phyloP scores from a whole-genome alignment of 2,113 vertebrate species.

The Platysternon megacephalum region DNA sequence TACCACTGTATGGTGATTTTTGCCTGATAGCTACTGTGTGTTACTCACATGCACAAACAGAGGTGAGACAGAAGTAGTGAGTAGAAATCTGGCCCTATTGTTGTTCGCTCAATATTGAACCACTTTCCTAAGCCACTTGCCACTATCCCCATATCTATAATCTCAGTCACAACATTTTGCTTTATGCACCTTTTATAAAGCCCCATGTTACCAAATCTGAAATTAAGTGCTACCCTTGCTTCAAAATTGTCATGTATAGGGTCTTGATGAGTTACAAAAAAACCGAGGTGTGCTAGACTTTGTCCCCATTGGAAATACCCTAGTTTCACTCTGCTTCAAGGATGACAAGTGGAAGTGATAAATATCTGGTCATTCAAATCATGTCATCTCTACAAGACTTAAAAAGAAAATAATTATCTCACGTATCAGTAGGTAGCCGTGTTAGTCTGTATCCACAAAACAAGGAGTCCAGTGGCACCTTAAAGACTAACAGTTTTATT shows the following conservation, averaged over 20 bases:
- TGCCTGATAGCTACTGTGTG: not conserved
- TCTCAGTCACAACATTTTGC: not conserved
- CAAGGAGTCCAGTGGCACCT: too few species aligned
- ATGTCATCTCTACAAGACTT: slow-evolving; percentile 53
- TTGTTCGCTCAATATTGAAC: not conserved
- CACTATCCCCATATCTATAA: not conserved
- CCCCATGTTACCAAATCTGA: not conserved
- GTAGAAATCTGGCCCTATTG: not conserved
- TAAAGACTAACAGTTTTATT: too few species aligned
- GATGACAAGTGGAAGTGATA: not conserved
- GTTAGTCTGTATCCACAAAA: too few species aligned
- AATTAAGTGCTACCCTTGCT: not conserved
- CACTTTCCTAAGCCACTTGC: not conserved
- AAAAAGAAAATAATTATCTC: slow-evolving; percentile 69
- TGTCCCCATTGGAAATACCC: not conserved
- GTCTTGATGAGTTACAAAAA: not conserved
- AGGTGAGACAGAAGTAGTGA: not conserved
- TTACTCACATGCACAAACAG: not conserved
- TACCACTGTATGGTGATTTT: not conserved
- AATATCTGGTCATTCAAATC: slow-evolving; percentile 44
- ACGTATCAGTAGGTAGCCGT: not conserved
- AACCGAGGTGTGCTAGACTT: not conserved
- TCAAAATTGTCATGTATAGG: not conserved
- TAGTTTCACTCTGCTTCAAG: not conserved
- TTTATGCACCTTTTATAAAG: not conserved